phyloP scores from a whole-genome alignment of 2,797 vertebrate species.

The Pangasius sanitwongsei region DNA sequence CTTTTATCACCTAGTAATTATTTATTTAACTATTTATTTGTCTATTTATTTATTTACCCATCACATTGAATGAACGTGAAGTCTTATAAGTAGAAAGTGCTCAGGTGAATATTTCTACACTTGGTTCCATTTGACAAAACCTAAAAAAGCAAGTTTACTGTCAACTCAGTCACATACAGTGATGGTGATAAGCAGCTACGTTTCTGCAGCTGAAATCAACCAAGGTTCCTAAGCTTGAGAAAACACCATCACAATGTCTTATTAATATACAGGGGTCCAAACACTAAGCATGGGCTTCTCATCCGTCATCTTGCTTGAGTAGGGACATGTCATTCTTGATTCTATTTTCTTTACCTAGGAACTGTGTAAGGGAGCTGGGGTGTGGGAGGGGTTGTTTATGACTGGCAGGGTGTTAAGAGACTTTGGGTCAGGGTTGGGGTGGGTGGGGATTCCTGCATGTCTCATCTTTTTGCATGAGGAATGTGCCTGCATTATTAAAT shows the following conservation, averaged over 20 bases:
- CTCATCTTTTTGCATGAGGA: conserved; percentile 77
- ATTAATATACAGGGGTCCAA: conserved; percentile 18
- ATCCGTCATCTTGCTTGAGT: conserved; percentile 33
- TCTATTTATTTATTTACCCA: conserved; percentile 41
- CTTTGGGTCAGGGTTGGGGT: conserved; percentile 17
- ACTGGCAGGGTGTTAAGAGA: conserved; percentile 16
- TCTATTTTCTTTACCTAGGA: conserved; percentile 69
- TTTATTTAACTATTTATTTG: conserved; percentile 57
- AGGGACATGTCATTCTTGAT: conserved; percentile 45
- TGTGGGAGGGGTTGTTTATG: conserved; percentile 1
- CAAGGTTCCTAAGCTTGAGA: conserved; percentile 1
- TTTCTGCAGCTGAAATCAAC: background rate
- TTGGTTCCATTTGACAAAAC: conserved; percentile 10
- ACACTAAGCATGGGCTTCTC: conserved; percentile 13
- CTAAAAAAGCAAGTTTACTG: background rate
- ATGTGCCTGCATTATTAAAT: conserved; percentile 73
- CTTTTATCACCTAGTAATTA: conserved; percentile 62
- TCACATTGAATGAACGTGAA: conserved; percentile 24
- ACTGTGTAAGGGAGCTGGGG: conserved; percentile 26
- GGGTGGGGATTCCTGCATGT: conserved; percentile 72
- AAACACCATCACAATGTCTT: conserved; percentile 28
- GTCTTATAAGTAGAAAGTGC: conserved; percentile 15
- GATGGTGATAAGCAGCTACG: background rate
- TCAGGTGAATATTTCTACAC: conserved; percentile 28
- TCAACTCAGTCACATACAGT: background rate